These are phyloP conservation scores for Saccostrea cuccullata DNA, from an alignment of 1,140 invertebrate species.

Conservation along the genomic window DNA sequence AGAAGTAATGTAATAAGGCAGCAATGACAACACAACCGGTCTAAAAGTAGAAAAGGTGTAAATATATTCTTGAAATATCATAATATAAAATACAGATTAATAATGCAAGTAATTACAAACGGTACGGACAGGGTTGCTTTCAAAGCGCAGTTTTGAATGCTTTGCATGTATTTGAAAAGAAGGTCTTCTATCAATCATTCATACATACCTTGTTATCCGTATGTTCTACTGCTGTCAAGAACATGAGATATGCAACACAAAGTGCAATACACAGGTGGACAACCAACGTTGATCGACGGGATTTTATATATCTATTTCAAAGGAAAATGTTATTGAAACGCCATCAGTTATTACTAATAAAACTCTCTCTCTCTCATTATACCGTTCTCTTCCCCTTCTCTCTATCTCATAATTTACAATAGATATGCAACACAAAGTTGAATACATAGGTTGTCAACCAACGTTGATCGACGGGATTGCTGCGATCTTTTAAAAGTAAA, in stretches of 20 bases:
- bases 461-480: no score
- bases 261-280: constrained; percentile 26
- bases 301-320: constrained; percentile 36
- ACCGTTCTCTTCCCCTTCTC: no score
- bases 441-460: no score
- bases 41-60: neutral
- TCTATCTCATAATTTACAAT: no score
- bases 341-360: neutral
- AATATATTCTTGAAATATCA: neutral
- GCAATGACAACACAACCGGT: constrained; percentile 3
- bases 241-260: neutral
- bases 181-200: neutral
- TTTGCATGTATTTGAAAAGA: neutral
- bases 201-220: constrained; percentile 12
- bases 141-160: neutral
- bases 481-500: no score
- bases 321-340: neutral
- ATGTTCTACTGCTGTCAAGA: neutral
- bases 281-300: neutral
- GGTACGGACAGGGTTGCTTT: neutral
- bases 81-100: neutral
- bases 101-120: neutral
- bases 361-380: no score
- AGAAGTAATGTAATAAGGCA: constrained; percentile 42
- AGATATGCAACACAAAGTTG: no score